Evolutionary conservation across 2,888 invertebrate species (phyloP).

Genomic region (Chymomyza procnemis): DNA sequence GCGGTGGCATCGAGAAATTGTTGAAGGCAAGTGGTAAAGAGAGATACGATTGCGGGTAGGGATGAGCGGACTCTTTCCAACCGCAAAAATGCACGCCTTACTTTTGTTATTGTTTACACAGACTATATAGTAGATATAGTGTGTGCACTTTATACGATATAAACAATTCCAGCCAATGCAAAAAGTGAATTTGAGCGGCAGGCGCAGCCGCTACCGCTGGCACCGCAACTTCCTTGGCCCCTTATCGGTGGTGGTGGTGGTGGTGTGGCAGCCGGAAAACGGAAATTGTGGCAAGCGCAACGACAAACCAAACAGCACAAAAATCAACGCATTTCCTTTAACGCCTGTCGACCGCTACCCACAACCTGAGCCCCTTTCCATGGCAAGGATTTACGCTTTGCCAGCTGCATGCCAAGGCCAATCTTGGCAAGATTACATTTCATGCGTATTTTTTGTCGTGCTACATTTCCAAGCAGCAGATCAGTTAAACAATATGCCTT

Average conservation of each 20-base stretch:
- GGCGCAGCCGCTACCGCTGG: conserved; percentile 16
- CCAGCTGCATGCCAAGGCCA: conserved; percentile 58
- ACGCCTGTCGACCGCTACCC: background rate
- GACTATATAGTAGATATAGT: conserved; percentile 25
- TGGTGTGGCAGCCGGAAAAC: conserved; percentile 54
- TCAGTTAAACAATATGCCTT: conserved; percentile 34
- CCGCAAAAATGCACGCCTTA: conserved; percentile 57
- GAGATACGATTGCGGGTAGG: background rate
- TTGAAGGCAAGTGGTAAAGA: conserved; percentile 30
- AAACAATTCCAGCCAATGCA: conserved; percentile 25
- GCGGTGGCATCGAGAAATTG: conserved; percentile 41
- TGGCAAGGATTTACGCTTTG: conserved; percentile 63
- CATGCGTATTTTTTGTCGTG: conserved; percentile 34
- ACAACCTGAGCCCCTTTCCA: conserved; percentile 28
- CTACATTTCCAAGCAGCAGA: background rate
- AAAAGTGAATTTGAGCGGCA: conserved; percentile 66
- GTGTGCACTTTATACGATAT: conserved; percentile 31
- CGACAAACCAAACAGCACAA: background rate
- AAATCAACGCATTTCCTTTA: background rate
- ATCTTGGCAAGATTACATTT: conserved; percentile 27
- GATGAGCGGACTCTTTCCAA: conserved; percentile 29
- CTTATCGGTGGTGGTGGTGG: conserved; percentile 7
- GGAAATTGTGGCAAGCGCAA: conserved; percentile 65
- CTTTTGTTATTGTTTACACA: conserved; percentile 28
- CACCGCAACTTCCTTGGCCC: conserved; percentile 2